These are phyloP conservation scores for Stegastes partitus DNA, from an alignment of 2,113 vertebrate genomes.

Conservation along the genomic window DNA sequence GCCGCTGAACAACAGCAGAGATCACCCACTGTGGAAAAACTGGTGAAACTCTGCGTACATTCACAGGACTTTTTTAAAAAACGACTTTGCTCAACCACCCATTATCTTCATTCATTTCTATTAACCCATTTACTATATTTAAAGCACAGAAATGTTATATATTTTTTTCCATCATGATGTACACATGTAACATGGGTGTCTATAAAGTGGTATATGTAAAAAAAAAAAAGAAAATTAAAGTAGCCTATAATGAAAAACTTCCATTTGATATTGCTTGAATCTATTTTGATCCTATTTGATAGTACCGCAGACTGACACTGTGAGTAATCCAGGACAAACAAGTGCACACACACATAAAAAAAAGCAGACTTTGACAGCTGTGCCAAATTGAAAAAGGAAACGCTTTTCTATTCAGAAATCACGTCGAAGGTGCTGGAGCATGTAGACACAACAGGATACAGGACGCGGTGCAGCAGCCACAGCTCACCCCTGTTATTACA, in stretches of 20 bases:
- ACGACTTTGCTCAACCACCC: neutral
- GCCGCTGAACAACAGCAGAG: conserved; percentile 20
- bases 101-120: conserved; percentile 20
- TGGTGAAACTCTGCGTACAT: conserved; percentile 21
- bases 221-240: conserved; percentile 48
- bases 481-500: conserved; percentile 64
- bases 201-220: conserved; percentile 50
- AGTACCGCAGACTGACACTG: neutral
- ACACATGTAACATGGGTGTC: conserved; percentile 46
- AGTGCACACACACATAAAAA: neutral
- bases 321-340: conserved; percentile 10
- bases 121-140: conserved; percentile 24
- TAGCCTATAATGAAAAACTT: neutral
- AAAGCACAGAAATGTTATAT: conserved; percentile 41
- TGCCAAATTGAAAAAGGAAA: conserved; percentile 28
- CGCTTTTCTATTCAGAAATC: conserved; percentile 26
- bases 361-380: neutral
- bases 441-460: conserved; percentile 80
- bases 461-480: conserved; percentile 45
- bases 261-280: neutral
- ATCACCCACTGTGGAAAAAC: conserved; percentile 29
- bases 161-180: conserved; percentile 44
- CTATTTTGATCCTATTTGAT: neutral
- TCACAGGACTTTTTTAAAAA: neutral
- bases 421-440: conserved; percentile 37